Percentiles rank a stretch among this genome's conserved stretches.
phyloP scores from a whole-genome alignment of 1,140 invertebrate genomes.

The Leptinotarsa texana region DNA sequence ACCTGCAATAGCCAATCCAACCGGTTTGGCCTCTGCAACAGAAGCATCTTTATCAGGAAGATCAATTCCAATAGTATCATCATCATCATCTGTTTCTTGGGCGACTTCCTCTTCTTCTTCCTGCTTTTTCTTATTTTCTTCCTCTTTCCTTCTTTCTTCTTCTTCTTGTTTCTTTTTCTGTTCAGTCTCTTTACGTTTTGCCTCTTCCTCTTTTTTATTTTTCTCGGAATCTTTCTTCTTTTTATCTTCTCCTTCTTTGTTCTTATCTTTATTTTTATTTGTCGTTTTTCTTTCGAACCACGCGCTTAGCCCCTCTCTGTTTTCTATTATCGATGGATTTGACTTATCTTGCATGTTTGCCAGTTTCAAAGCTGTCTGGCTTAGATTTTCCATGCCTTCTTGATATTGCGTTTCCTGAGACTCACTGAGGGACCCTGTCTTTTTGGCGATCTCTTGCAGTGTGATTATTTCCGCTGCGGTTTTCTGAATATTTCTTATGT shows the following conservation, averaged over 20 bases:
- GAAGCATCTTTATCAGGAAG: conserved; percentile 62
- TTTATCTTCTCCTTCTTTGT: conserved; percentile 54
- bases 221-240: conserved; percentile 49
- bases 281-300: conserved; percentile 48
- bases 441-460: conserved; percentile 58
- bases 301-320: conserved; percentile 46
- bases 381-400: conserved; percentile 56
- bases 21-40: conserved; percentile 72
- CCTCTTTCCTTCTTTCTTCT: conserved; percentile 52
- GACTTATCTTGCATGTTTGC: conserved; percentile 52
- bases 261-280: conserved; percentile 44
- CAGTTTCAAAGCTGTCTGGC: conserved; percentile 56
- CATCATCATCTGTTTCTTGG: conserved; percentile 58
- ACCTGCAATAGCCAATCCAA: conserved; percentile 63
- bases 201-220: conserved; percentile 53
- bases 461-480: conserved; percentile 58
- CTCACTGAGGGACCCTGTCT: conserved; percentile 55
- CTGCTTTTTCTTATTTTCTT: conserved; percentile 51
- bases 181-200: conserved; percentile 55
- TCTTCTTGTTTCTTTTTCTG: conserved; percentile 46
- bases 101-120: conserved; percentile 55
- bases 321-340: conserved; percentile 40
- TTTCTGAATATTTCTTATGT: conserved; percentile 56
- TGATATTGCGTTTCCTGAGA: conserved; percentile 57
- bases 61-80: conserved; percentile 57